Evolutionary conservation across 2,113 vertebrate genomes (phyloP), one percentile per base, ranked within the genome.

Genomic region (Tychaedon coryphoeus): DNA sequence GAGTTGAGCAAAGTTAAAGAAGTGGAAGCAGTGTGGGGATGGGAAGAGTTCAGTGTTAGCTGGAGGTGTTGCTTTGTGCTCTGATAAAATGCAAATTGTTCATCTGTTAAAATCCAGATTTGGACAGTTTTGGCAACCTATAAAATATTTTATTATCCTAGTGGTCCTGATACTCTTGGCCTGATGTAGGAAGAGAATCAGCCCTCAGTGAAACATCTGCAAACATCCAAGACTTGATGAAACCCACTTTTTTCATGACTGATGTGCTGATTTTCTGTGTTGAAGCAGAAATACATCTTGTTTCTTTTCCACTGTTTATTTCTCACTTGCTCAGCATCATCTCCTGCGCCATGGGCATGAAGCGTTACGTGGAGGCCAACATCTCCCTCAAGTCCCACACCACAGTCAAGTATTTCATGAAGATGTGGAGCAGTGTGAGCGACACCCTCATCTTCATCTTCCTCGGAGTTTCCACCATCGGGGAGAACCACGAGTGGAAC

Each of bases 371-470:
- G 94, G 98, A 98, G 95, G 98, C 97, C 36, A 99, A 99, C 70
- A 98, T 98, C 93, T 99, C 98, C 4, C 97, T 98, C 88, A 98
- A 98, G 84, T 99, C 98, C 88, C 98, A 98, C 86, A 98, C 97
- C 73, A 99, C 98, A 48, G 98, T 98, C 82, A 98, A 98, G 88
- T 99, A 98, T 92, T 99, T 98, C 96, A 98, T 99, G 97, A 99
- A 99, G 97, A 98, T 98, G 98, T 99, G 98, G 98, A 99, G 97
- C 97, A 98, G 98, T 2, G 98, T 98, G 28, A 98, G 98, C 1
- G 98, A 99, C 56, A 98, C 98, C 50, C 97, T 98, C 67, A 98
- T 98, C 94, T 98, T 98, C 95, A 98, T 98, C 97, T 98, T 99
- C 94, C 97, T 99, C 14, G 98, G 98, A 1, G 98, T 99, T 78